Percentiles rank a stretch among this genome's conserved stretches.
Conservation (phyloP, 2,797 vertebrate genomes). For the Manis pentadactyla region DNA sequence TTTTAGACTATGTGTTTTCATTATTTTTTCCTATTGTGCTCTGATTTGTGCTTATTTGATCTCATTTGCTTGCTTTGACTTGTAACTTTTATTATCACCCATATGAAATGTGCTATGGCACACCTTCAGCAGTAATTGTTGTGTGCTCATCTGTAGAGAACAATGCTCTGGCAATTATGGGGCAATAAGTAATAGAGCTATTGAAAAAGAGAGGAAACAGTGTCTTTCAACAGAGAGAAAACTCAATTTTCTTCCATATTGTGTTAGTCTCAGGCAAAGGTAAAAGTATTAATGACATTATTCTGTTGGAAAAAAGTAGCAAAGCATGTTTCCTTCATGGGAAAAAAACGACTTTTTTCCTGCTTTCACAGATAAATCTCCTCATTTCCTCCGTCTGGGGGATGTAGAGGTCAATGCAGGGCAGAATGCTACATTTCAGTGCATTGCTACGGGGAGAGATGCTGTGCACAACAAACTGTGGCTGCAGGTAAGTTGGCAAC, state of each 20-base stretch:
- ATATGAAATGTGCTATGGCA: not conserved
- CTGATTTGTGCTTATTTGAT: constrained; percentile 40
- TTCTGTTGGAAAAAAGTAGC: constrained; percentile 16
- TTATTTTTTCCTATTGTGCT: not conserved
- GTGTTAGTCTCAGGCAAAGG: constrained; percentile 48
- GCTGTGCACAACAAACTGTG: constrained; percentile 97
- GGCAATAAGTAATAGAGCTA: not conserved
- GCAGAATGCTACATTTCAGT: constrained; percentile 98
- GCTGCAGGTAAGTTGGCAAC: constrained; percentile 93
- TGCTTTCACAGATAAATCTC: constrained; percentile 94
- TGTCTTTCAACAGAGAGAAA: not conserved
- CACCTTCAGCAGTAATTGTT: not conserved
- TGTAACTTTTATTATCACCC: constrained; percentile 55
- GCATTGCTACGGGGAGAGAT: constrained; percentile 96
- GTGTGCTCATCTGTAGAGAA: not conserved
- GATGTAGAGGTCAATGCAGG: constrained; percentile 99
- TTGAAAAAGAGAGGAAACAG: not conserved
- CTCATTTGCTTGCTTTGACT: constrained; percentile 59
- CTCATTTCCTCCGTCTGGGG: constrained; percentile 97
- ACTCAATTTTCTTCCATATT: constrained; percentile 3
- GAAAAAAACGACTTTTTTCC: constrained; percentile 70
- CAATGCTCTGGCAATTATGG: not conserved
- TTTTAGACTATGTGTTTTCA: constrained; percentile 53
- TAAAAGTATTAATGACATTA: constrained; percentile 4
- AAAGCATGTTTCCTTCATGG: constrained; percentile 2